These are phyloP conservation scores for Carollia perspicillata DNA, from an alignment of 2,113 vertebrate species.

Conservation along the genomic window DNA sequence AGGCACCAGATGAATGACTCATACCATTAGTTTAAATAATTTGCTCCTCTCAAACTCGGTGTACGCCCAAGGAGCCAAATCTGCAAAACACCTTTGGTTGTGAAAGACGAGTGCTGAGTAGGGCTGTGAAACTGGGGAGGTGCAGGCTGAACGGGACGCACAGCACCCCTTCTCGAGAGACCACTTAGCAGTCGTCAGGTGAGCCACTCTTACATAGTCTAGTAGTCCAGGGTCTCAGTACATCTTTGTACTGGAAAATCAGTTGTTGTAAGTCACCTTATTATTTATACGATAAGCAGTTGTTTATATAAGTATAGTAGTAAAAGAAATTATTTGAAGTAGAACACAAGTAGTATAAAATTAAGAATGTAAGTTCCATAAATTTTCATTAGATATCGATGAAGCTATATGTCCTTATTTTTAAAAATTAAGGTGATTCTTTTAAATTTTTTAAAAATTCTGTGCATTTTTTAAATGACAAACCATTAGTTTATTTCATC, in stretches of 20 bases:
- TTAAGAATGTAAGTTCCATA: not conserved
- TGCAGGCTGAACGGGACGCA: not conserved
- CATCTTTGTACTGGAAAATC: not conserved
- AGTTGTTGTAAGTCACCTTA: not conserved
- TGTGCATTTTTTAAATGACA: not conserved
- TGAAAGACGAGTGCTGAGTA: slow-evolving; percentile 44
- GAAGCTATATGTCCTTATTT: not conserved
- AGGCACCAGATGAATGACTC: slow-evolving; percentile 58
- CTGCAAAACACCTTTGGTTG: slow-evolving; percentile 30
- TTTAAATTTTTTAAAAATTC: not conserved
- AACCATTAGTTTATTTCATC: not conserved
- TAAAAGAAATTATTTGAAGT: slow-evolving; percentile 3
- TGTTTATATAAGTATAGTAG: not conserved
- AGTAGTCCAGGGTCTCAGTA: not conserved
- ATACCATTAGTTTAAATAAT: slow-evolving; percentile 67
- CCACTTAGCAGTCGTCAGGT: not conserved
- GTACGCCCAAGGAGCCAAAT: slow-evolving; percentile 44
- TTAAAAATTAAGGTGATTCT: not conserved
- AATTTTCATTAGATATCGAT: slow-evolving; percentile 17
- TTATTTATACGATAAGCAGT: not conserved
- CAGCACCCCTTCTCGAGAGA: not conserved
- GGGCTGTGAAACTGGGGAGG: slow-evolving; percentile 28
- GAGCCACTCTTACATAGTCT: not conserved
- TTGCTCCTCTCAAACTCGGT: slow-evolving; percentile 60
- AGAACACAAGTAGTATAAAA: not conserved